Evolutionary conservation across 2,113 vertebrate species (phyloP).

Genomic region (zebrafish (Danio rerio)): GRCz12tu NC_133194.1:40121001-40121500

Average conservation of each 20-base stretch:
- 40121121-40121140: neutral
- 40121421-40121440: neutral
- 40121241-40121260: neutral
- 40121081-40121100: conserved; percentile 12
- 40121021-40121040: conserved; percentile 39
- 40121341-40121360: conserved; percentile 17
- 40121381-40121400: neutral
- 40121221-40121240: neutral
- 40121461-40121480: conserved; percentile 31
- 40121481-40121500: conserved; percentile 57
- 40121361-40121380: conserved; percentile 20
- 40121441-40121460: neutral
- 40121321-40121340: conserved; percentile 15
- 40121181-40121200: neutral
- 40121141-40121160: neutral
- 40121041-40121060: conserved; percentile 25
- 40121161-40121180: conserved; percentile 6
- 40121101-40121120: conserved; percentile 1
- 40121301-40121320: conserved; percentile 26
- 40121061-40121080: conserved; percentile 36
- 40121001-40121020: neutral
- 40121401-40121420: neutral
- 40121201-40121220: neutral
- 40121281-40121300: conserved; percentile 7
- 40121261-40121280: conserved; percentile 20